Conservation (phyloP, 2,797 vertebrate genomes). For the Phalloptychus januarius region DNA sequence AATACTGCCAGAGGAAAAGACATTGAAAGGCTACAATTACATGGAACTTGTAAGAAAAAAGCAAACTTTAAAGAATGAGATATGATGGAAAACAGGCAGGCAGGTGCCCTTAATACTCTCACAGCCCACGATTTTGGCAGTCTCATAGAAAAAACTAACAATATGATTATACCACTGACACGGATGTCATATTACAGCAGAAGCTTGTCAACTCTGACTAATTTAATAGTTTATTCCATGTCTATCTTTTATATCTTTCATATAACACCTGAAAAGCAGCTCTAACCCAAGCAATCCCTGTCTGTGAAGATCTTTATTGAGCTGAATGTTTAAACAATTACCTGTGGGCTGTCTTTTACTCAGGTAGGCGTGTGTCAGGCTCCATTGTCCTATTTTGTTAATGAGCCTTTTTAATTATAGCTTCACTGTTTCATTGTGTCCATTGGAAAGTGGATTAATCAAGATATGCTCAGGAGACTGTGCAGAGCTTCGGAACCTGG, state of each 20-base stretch:
- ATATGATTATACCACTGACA: slow-evolving; percentile 5
- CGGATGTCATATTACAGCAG: background rate
- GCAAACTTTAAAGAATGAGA: background rate
- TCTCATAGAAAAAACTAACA: slow-evolving; percentile 13
- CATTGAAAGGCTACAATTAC: slow-evolving; percentile 22
- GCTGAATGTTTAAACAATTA: slow-evolving; percentile 18
- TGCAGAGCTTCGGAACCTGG: slow-evolving; percentile 1
- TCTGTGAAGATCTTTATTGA: slow-evolving; percentile 23
- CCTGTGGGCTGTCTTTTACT: slow-evolving; percentile 16
- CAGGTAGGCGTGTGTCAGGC: slow-evolving; percentile 18
- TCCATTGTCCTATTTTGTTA: slow-evolving; percentile 45
- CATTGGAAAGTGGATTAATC: slow-evolving; percentile 17
- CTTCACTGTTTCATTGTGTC: slow-evolving; percentile 17
- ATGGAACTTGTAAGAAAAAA: slow-evolving; percentile 16
- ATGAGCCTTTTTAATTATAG: slow-evolving; percentile 37
- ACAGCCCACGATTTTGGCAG: background rate
- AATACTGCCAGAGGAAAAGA: slow-evolving; percentile 31
- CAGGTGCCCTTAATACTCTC: slow-evolving; percentile 1
- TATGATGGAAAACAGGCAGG: background rate
- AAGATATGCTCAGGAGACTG: slow-evolving; percentile 8
- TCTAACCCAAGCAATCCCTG: background rate
- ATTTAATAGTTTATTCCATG: slow-evolving; percentile 1
- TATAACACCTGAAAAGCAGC: background rate
- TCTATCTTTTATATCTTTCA: background rate
- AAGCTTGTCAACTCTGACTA: background rate